Evolutionary conservation across 1,140 invertebrate genomes (phyloP), one percentile per base, ranked within the genome.

Genomic region (Asbolus verrucosus): DNA sequence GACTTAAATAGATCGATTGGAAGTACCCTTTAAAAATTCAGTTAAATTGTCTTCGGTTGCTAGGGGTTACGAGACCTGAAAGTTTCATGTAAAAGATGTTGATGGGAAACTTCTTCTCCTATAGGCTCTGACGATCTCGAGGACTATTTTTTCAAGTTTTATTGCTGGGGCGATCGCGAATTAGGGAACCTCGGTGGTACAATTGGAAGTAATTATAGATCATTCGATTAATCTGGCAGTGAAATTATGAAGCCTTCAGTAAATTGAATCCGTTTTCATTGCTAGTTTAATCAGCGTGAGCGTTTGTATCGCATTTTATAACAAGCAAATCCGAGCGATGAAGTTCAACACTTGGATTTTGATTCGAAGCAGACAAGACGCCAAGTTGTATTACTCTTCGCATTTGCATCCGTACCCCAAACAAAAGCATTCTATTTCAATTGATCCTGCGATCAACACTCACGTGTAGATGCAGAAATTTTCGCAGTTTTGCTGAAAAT

Each of bases 191-290:
- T 2, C 24, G 3, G 24, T 27, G 11, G 5, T 36, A 36, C 11
- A 36, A 36, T 36, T 36, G 33, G 11, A 36, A 54, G 21, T 54
- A 54, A 54, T 54, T 54, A 27, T 24, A 54, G 46, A 54, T 54
- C 9, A 54, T 27, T 54, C 46, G 46, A 54, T 54, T 54, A 54
- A 54, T 54, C 46, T 54, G 46, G 21, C 46, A 11, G 46, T 54
- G 46, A 27, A 14, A 54, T 54, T 54, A 54, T 54, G 46, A 54
- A 54, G 46, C 9, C n/a, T n/a, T 27, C 19, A 54, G 46, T 24
- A 54, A 54, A 54, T 54, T 54, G 46, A 54, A 24, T 54, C 46
- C 46, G 46, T 54, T 54, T 54, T 54, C 46, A 54, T 54, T 54
- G 46, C 19, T 27, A 54, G 46, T 54, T 54, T 54, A 54, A 54